These are phyloP conservation scores for Parotocinclus haroldoi DNA, from an alignment of 2,797 vertebrate genomes.

Conservation along the genomic window DNA sequence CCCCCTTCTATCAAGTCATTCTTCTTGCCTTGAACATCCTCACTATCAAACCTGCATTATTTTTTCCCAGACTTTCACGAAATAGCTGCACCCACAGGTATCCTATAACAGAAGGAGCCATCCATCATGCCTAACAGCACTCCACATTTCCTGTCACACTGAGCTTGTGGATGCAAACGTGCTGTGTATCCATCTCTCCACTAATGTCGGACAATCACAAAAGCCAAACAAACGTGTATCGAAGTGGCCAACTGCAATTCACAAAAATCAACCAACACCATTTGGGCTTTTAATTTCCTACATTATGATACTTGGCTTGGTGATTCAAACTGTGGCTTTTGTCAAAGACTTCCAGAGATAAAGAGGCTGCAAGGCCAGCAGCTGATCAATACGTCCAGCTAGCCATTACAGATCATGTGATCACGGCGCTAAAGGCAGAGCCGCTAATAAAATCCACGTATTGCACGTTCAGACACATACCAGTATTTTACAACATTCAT, in stretches of 20 bases:
- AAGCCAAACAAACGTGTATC: conserved; percentile 16
- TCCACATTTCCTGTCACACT: conserved; percentile 26
- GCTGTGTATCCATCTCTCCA: conserved; percentile 43
- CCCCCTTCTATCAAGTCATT: conserved; percentile 8
- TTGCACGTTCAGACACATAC: too few relatives aligned
- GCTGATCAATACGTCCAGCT: too few relatives aligned
- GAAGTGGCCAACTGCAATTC: conserved; percentile 13
- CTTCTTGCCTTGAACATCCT: conserved; percentile 11
- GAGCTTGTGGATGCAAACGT: conserved; percentile 27
- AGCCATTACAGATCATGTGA: too few relatives aligned
- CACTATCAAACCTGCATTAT: conserved; percentile 20
- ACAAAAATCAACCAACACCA: background rate
- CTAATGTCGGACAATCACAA: conserved; percentile 33
- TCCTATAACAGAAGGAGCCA: conserved; percentile 32
- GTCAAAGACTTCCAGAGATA: too few relatives aligned
- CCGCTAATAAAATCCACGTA: too few relatives aligned
- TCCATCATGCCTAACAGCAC: conserved; percentile 45
- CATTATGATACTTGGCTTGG: conserved; percentile 1
- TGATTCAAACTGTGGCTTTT: background rate
- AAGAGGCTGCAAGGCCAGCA: too few relatives aligned
- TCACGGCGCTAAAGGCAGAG: too few relatives aligned
- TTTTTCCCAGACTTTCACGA: background rate
- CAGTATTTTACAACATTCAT: too few relatives aligned
- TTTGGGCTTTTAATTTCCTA: background rate
- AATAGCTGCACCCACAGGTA: conserved; percentile 32